Base-by-base conservation (phyloP, 2,113 vertebrate species). In the Syngnathus typhle region DNA sequence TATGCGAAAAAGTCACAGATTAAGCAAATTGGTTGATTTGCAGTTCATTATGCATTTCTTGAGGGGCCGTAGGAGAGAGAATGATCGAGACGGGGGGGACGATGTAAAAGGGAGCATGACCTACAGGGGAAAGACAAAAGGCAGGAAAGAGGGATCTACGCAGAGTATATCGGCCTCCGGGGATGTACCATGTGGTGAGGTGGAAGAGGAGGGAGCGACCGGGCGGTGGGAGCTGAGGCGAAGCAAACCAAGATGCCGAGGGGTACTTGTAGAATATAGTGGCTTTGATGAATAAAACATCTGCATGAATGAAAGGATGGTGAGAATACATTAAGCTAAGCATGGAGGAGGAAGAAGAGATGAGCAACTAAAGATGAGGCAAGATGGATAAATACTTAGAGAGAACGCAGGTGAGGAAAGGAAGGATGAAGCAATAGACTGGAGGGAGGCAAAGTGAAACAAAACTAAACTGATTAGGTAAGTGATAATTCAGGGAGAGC, bases 231-330 rank as follows among this genome's bases (percentile, higher is more conserved):
- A 18, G 59, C 60, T n/a, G 37, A 77, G 85, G 85, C 46, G 84
- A 78, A 76, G 81, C 72, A 16, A 84, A 78, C 77, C 73, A 79
- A 82, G 82, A 83, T 78, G 88, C 88, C 76, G 67, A 71, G 73
- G 82, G 90, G 84, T 64, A 76, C 79, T 68, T 80, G 77, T 78
- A 68, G 80, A 84, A 78, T 70, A 62, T 52, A 58, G 72, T 60
- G 68, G 77, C 91, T 91, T 92, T 92, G 91, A 92, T 92, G 91
- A 92, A 92, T 92, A 90, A 92, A 92, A 91, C 88, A 92, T 92
- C 67, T 0, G 27, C 61, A n/a, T 80, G 81, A 89, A 88, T 83
- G 84, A 90, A 90, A 83, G 77, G 82, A 74, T 69, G 84, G 82
- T 70, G 84, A 85, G 89, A 89, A 90, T 90, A 83, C 76, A 88